A percentile compares a stretch with the other conserved stretches of the same genome.
Evolutionary conservation across 23 tunicate species (phyloP).

Genomic region (Trididemnum miniatum): DNA sequence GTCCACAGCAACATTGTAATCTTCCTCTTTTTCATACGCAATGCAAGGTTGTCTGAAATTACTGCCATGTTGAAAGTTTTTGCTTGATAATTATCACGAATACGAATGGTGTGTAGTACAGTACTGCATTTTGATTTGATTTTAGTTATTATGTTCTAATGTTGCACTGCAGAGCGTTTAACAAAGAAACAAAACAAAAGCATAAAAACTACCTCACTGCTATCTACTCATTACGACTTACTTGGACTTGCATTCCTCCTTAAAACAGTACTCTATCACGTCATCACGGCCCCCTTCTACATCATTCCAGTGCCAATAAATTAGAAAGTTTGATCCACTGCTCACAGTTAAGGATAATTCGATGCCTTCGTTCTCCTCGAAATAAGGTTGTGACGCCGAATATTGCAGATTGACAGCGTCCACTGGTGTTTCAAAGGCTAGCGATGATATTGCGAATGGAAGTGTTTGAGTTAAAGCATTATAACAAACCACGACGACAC

Average conservation of each 20-base stretch:
- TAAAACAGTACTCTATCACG: constrained; percentile 53
- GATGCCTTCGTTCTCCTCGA: not conserved
- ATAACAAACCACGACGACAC: constrained; percentile 48
- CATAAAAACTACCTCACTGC: too few relatives aligned
- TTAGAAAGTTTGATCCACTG: constrained; percentile 44
- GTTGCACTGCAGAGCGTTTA: too few relatives aligned
- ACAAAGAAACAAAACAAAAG: too few relatives aligned
- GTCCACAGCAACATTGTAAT: not conserved
- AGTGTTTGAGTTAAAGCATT: constrained; percentile 51
- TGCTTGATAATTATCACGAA: too few relatives aligned
- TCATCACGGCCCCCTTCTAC: constrained; percentile 1
- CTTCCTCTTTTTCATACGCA: not conserved
- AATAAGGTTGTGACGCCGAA: not conserved
- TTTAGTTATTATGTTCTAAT: too few relatives aligned
- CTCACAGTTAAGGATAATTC: not conserved
- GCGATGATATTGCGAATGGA: constrained; percentile 6
- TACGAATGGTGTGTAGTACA: too few relatives aligned
- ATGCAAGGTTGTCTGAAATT: not conserved
- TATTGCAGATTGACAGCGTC: not conserved
- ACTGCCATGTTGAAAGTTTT: too few relatives aligned
- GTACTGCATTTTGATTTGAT: too few relatives aligned
- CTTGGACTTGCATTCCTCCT: constrained; percentile 51
- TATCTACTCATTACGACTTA: too few relatives aligned
- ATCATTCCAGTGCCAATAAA: constrained; percentile 44
- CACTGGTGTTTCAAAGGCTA: not conserved